These are phyloP conservation scores for Tachysurus vachellii DNA, from an alignment of 2,113 vertebrate genomes.

Conservation along the genomic window DNA sequence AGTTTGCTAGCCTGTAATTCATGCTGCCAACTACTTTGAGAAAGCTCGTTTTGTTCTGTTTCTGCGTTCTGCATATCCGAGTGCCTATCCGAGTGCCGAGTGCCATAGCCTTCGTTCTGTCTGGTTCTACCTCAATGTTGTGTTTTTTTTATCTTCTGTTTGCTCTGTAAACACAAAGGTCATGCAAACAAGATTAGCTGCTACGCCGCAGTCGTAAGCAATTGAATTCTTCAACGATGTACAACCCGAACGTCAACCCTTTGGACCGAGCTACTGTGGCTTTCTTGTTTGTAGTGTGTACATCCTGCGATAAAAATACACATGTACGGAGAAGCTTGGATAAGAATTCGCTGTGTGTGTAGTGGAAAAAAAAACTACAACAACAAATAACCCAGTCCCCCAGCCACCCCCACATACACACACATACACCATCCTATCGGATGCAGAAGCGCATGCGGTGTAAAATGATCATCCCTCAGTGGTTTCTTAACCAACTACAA, in stretches of 20 bases:
- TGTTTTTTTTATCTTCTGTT: background rate
- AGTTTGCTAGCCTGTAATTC: background rate
- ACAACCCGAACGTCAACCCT: background rate
- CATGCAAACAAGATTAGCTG: constrained; percentile 11
- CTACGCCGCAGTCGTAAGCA: background rate
- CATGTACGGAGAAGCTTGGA: background rate
- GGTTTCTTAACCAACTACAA: constrained; percentile 34
- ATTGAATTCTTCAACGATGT: background rate
- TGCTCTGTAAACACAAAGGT: background rate
- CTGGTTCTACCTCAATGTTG: background rate
- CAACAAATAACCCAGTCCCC: background rate
- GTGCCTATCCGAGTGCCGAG: background rate
- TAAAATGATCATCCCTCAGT: background rate
- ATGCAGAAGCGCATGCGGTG: constrained; percentile 33
- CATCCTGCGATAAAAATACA: background rate
- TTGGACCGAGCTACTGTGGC: background rate
- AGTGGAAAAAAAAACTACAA: constrained; percentile 29
- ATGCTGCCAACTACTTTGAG: background rate
- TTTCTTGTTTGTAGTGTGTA: background rate
- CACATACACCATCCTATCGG: background rate
- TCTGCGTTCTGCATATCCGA: background rate
- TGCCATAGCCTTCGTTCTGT: background rate
- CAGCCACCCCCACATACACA: background rate
- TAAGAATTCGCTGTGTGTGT: background rate
- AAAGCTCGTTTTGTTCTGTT: background rate